Conservation (phyloP, 2,888 invertebrate species). For the Helobdella robusta region DNA sequence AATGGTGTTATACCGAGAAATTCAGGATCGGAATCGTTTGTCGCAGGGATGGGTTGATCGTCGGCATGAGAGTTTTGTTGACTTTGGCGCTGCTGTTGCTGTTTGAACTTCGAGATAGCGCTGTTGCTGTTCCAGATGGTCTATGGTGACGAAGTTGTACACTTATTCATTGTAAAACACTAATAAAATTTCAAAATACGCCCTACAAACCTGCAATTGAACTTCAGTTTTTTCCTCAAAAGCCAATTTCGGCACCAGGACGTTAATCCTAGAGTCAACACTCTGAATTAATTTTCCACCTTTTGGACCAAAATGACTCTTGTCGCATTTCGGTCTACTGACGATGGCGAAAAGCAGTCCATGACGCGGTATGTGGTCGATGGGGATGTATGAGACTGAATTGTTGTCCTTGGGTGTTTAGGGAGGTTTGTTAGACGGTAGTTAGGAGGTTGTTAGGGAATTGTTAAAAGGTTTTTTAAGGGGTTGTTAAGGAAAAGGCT, state of each 20-base stretch:
- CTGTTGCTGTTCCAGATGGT: constrained; percentile 4
- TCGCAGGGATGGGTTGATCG: too few relatives aligned
- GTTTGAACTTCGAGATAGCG: background rate
- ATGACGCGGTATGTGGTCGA: background rate
- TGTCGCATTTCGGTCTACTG: constrained; percentile 13
- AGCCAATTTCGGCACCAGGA: constrained; percentile 2
- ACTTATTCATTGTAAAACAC: background rate
- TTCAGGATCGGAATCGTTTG: too few relatives aligned
- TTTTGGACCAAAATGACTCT: constrained; percentile 3
- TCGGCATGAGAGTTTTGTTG: too few relatives aligned
- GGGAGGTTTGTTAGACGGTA: too few relatives aligned
- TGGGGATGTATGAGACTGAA: background rate
- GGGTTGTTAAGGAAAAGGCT: too few relatives aligned
- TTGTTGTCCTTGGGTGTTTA: too few relatives aligned
- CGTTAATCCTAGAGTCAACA: constrained; percentile 5
- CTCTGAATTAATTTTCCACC: constrained; percentile 16
- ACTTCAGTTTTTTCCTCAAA: constrained; percentile 10
- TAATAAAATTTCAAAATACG: background rate
- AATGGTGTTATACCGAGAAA: constrained; percentile 9
- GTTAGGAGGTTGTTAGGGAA: too few relatives aligned
- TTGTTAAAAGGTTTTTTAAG: too few relatives aligned
- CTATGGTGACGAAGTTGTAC: background rate
- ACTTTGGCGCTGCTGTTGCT: background rate
- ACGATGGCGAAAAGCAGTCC: constrained; percentile 3
- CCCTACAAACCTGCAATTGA: constrained; percentile 14